These are phyloP conservation scores for Microhierax caerulescens DNA, from an alignment of 2,797 vertebrate genomes.

Conservation along the genomic window DNA sequence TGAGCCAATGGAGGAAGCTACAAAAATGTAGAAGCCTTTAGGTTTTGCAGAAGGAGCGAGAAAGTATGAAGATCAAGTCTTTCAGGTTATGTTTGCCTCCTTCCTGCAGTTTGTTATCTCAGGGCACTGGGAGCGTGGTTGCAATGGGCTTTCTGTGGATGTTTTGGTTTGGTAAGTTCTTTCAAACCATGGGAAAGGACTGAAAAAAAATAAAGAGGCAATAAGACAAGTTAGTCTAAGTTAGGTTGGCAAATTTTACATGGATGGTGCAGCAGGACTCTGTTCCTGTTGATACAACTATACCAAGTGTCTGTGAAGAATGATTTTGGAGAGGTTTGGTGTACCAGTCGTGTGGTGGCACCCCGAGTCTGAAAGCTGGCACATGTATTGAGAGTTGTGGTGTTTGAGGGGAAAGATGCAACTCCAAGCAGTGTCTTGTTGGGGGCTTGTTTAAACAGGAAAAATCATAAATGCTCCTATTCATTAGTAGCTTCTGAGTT, in stretches of 20 bases:
- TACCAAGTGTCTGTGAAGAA: not conserved
- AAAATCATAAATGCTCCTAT: not conserved
- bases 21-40: not conserved
- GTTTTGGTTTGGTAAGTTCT: not conserved
- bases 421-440: not conserved
- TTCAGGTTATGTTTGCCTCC: not conserved
- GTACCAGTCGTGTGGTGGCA: not conserved
- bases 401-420: not conserved
- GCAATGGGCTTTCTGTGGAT: not conserved
- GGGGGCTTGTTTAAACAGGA: not conserved
- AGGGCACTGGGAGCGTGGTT: not conserved
- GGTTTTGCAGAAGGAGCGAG: not conserved
- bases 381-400: not conserved
- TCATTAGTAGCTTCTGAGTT: not conserved
- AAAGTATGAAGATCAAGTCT: not conserved
- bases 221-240: not conserved
- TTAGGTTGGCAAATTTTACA: not conserved
- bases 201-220: not conserved
- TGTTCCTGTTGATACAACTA: not conserved
- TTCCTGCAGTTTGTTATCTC: not conserved
- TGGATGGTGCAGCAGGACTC: not conserved
- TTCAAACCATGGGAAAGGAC: not conserved
- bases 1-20: not conserved
- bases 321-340: not conserved
- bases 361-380: not conserved